Base-by-base conservation (phyloP, 2,888 invertebrate genomes). In the Shargacucullia verbasci region DNA sequence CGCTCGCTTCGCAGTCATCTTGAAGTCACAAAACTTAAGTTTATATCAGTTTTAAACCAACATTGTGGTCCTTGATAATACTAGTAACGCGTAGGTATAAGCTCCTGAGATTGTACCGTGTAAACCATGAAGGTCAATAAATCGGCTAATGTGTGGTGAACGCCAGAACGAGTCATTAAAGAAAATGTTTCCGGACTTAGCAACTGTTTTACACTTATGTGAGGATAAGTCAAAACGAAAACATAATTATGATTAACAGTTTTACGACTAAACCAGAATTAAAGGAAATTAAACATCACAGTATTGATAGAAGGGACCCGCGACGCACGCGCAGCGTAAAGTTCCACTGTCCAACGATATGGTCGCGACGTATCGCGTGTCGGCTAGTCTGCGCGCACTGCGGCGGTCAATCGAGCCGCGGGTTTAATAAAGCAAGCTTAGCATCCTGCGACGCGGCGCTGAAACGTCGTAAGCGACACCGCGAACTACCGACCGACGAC, bases 1-100 rank as follows among this genome's bases (percentile, higher is more conserved):
- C 29, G 13, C 4, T 27, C 15, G 1, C 37, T 39, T 62, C 37
- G 35, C 35, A 11, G 62, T 70, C 64, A 65, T 70, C 13, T 8
- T 31, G 3, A 29, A 15, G 20, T 20, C 38, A 11, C 34, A 9
- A 12, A 0, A 8, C 29, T 39, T 12, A 12, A 13, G 12, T 13
- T 13, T 40, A 3, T 9, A 9, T 12, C 27, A 12, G 27, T 27
- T 0, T 12, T 20, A 40, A 25, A 27, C 6, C 39, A n/a, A 11
- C 20, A 39, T 25, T 12, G 8, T 2, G 0, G 3, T 27, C 27
- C 13, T 1, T 14, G 37, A 37, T 35, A 10, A 2, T 37, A 14
- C 1, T 37, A 13, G 1, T 4, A 2, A 27, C 12, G 10, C 2
- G 25, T 20, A 40, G 27, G 4, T 5, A 27, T 1, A 46, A 20